A percentile compares a stretch with the other conserved stretches of the same genome.
These are phyloP conservation scores for Aurelia aurita complex sp. Pacific DNA, from an alignment of 30 jellyfish, hydroid and myxozoan genomes.

Conservation along the genomic window DNA sequence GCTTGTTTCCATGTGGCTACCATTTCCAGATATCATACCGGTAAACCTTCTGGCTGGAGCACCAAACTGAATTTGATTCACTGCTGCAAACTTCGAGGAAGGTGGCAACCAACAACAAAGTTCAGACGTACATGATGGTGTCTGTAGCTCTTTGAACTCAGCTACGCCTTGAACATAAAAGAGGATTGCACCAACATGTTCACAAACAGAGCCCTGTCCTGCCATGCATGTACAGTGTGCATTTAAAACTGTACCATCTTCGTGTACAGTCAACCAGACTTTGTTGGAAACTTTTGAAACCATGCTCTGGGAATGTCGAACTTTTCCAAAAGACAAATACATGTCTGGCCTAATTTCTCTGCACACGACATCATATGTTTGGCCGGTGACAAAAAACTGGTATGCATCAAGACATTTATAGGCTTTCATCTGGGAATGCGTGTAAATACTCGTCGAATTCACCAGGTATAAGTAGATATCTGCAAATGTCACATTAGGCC, in stretches of 20 bases:
- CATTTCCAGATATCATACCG: neutral
- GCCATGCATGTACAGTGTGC: constrained; percentile 59
- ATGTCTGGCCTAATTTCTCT: neutral
- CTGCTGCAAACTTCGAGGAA: neutral
- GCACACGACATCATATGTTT: constrained; percentile 7
- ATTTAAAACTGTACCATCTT: constrained; percentile 9
- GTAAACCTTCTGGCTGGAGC: neutral
- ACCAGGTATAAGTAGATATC: constrained; percentile 13
- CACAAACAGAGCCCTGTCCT: constrained; percentile 24
- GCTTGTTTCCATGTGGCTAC: neutral
- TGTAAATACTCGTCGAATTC: neutral
- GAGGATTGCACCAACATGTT: constrained; percentile 41
- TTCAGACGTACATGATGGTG: constrained; percentile 11
- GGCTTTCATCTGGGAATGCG: constrained; percentile 4
- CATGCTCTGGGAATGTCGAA: constrained; percentile 16
- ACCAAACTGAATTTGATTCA: neutral
- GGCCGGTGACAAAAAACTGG: constrained; percentile 17
- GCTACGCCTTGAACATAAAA: constrained; percentile 34
- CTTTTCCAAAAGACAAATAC: neutral
- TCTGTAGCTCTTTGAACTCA: neutral
- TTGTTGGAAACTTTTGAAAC: neutral
- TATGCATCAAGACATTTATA: constrained; percentile 16
- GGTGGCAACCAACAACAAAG: constrained; percentile 9
- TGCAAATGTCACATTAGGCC: constrained; percentile 18
- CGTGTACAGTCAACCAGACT: constrained; percentile 15